Conservation (phyloP, 2,113 vertebrate genomes). For the Platysternon megacephalum region DNA sequence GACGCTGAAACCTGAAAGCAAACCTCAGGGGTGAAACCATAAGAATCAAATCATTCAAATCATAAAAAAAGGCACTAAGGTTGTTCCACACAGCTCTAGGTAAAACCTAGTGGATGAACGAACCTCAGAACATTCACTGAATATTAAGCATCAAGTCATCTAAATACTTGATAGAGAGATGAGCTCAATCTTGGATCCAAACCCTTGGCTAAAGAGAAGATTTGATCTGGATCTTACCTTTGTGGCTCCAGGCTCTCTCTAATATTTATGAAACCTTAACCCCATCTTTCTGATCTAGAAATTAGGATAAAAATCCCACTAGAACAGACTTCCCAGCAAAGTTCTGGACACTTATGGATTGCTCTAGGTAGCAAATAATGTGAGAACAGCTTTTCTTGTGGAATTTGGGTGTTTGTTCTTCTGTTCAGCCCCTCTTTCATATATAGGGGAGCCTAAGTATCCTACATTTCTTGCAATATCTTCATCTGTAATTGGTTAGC, state of each 20-base stretch:
- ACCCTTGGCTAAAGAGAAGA: not conserved
- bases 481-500: not conserved
- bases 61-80: not conserved
- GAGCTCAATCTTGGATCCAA: not conserved
- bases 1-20: slow-evolving; percentile 57
- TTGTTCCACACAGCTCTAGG: not conserved
- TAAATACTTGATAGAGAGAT: not conserved
- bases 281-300: not conserved
- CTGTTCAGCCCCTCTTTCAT: not conserved
- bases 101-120: not conserved
- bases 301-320: not conserved
- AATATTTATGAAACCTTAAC: not conserved
- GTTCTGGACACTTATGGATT: not conserved
- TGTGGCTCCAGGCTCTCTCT: not conserved
- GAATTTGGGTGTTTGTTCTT: not conserved
- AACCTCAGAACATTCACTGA: not conserved
- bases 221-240: not conserved
- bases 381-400: not conserved
- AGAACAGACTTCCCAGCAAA: not conserved
- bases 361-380: not conserved
- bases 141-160: not conserved
- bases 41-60: not conserved
- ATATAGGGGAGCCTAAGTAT: rapidly evolving
- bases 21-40: slow-evolving; percentile 28
- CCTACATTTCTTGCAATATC: rapidly evolving